Evolutionary conservation across 2,113 vertebrate genomes (phyloP), one percentile per base, ranked within the genome.

Genomic region (Motacilla tschutschensis): DNA sequence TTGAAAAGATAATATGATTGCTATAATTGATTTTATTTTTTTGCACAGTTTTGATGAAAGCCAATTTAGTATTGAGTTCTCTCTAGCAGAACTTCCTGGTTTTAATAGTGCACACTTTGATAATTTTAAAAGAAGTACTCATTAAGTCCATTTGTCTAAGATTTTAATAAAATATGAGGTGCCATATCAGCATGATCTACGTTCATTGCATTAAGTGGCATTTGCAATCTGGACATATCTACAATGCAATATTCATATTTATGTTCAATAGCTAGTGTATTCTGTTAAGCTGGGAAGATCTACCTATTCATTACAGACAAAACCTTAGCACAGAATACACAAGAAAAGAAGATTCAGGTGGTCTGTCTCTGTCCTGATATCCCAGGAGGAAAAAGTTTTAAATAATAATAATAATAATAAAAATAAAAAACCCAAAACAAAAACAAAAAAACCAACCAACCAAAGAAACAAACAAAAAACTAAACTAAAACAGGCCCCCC

Each of bases 131-230:
- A 51, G 62, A 75, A 93, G 75, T 33, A 55, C 74, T 76, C 40
- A 73, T 76, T 57, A 86, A 70, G 33, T 46, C 50, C 50, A 79
- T 93, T 92, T 89, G 71, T 59, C 36, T 83, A 71, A 74, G 22
- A 59, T 38, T 64, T 90, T 57, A 92, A 85, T 93, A 92, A 95
- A 87, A 74, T 35, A 91, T 79, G 57, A 89, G 47, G 10, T 14
- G 33, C 44, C 51, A 33, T 17, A 79, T 67, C 76, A 85, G 53
- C 38, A 64, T 60, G 44, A 92, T 87, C 83, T 87, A 53, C 50
- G n/a, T 20, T 80, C 65, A 60, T 13, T 67, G 24, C 16, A 6
- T 48, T 83, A 83, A 65, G 14, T 58, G n/a, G n/a, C 47, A 65
- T 18, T 62, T 80, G 72, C 44, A 60, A 83, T 67, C 48, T 67